phyloP scores from a whole-genome alignment of 2,888 invertebrate species.

The Pammene aurita region DNA sequence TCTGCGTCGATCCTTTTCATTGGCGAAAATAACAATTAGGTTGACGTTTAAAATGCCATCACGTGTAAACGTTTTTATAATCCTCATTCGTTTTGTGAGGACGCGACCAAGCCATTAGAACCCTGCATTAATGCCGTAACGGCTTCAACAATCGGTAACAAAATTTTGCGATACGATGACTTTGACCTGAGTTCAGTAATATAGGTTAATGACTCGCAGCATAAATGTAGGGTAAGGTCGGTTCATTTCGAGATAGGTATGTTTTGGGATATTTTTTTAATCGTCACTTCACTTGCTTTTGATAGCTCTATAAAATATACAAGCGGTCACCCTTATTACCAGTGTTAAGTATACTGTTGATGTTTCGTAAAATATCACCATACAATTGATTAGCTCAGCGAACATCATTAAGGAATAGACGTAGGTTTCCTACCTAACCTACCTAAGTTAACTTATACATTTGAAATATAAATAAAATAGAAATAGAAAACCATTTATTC shows the following conservation, averaged over 20 bases:
- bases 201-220: slow-evolving; percentile 31
- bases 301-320: no score
- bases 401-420: no score
- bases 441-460: no score
- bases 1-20: slow-evolving; percentile 28
- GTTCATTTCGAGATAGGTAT: not conserved
- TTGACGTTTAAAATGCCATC: slow-evolving; percentile 37
- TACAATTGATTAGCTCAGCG: no score
- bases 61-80: slow-evolving; percentile 42
- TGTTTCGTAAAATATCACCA: no score
- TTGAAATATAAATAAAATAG: no score
- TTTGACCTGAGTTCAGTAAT: slow-evolving; percentile 29
- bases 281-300: no score
- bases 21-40: slow-evolving; percentile 38
- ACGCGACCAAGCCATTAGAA: slow-evolving; percentile 35
- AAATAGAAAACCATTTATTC: no score
- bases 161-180: slow-evolving; percentile 37
- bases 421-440: no score
- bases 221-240: slow-evolving; percentile 11
- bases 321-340: no score
- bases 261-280: not conserved
- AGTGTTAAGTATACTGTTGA: no score
- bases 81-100: slow-evolving; percentile 36
- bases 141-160: slow-evolving; percentile 39
- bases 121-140: slow-evolving; percentile 33